Conservation (phyloP, 2,113 vertebrate species). For the Halichoeres trimaculatus region DNA sequence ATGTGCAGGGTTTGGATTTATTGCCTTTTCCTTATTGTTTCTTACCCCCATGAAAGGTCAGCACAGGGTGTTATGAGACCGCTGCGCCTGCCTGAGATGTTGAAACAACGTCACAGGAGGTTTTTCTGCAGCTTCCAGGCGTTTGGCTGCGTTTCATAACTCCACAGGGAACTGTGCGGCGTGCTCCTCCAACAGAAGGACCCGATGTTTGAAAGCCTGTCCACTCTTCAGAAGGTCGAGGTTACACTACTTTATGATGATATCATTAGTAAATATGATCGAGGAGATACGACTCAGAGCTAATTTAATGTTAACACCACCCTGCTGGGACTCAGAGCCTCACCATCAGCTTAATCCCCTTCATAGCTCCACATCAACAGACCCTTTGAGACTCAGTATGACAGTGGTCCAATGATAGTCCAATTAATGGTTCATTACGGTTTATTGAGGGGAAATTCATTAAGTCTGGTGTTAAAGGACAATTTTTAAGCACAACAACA, state of each 20-base stretch:
- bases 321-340: slow-evolving; percentile 5
- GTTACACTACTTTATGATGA: background rate
- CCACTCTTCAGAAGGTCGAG: background rate
- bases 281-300: too few relatives aligned
- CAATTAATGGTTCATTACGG: slow-evolving; percentile 39
- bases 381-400: too few relatives aligned
- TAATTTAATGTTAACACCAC: background rate
- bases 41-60: slow-evolving; percentile 38
- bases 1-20: slow-evolving; percentile 45
- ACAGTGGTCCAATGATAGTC: slow-evolving; percentile 38
- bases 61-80: slow-evolving; percentile 38
- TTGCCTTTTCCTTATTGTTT: slow-evolving; percentile 50
- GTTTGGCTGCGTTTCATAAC: slow-evolving; percentile 27
- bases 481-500: slow-evolving; percentile 22
- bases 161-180: slow-evolving; percentile 18
- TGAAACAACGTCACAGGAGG: slow-evolving; percentile 44
- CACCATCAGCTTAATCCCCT: slow-evolving; percentile 9
- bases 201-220: background rate
- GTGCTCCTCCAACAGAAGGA: slow-evolving; percentile 13
- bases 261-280: too few relatives aligned
- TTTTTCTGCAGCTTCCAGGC: slow-evolving; percentile 33
- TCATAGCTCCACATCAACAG: slow-evolving; percentile 21
- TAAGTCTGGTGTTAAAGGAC: slow-evolving; percentile 26
- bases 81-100: slow-evolving; percentile 15
- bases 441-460: slow-evolving; percentile 11